A percentile compares a stretch with the other conserved stretches of the same genome.
Conservation (phyloP, 2,797 vertebrate genomes). For the Linurgus olivaceus region DNA sequence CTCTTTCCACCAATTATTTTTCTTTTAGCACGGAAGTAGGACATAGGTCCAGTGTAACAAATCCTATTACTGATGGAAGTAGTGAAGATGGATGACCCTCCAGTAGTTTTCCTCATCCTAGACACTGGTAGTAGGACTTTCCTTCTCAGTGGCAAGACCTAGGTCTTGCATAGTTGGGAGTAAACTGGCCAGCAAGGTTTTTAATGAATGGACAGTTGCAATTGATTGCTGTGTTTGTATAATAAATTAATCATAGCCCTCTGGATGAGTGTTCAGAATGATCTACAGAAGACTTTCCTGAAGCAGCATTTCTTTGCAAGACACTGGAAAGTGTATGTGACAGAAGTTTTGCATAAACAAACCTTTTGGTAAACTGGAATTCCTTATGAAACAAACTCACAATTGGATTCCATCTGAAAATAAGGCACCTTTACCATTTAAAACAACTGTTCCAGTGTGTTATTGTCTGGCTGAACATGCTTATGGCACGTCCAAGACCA, state of each 20-base stretch:
- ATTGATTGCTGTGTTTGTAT: not conserved
- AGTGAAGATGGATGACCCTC: not conserved
- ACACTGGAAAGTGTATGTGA: not conserved
- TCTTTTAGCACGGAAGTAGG: not conserved
- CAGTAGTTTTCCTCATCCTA: not conserved
- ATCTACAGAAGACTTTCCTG: not conserved
- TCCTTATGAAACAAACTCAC: not conserved
- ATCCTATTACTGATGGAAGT: not conserved
- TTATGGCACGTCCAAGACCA: conserved; percentile 18
- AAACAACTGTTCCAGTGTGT: not conserved
- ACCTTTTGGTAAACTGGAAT: not conserved
- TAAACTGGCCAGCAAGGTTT: not conserved
- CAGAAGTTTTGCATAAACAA: not conserved
- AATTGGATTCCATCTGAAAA: not conserved
- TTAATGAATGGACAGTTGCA: not conserved
- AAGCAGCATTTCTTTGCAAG: not conserved
- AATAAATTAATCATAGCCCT: not conserved
- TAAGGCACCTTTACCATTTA: not conserved
- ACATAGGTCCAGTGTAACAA: not conserved
- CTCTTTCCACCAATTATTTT: not conserved
- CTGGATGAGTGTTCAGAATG: not conserved
- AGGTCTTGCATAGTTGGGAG: not conserved
- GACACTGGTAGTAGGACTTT: not conserved
- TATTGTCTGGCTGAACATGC: conserved; percentile 34
- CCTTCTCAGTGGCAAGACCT: not conserved